Evolutionary conservation across 2,797 vertebrate genomes (phyloP).

Genomic region (Lophotriccus pileatus): DNA sequence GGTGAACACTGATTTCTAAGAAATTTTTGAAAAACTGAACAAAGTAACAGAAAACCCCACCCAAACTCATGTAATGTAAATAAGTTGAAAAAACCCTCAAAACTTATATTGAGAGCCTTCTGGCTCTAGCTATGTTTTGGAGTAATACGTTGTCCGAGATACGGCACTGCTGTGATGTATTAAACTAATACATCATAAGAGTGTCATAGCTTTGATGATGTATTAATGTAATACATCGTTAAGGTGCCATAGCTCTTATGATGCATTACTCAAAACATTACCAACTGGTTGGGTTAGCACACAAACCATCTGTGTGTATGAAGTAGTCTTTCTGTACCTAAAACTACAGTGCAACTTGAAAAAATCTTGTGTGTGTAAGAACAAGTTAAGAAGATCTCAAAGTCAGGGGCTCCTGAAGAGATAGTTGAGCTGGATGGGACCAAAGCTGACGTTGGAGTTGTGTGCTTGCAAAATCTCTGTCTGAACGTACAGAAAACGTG

Average conservation of each 20-base stretch:
- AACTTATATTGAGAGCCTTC: slow-evolving; percentile 69
- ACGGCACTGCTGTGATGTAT: slow-evolving; percentile 61
- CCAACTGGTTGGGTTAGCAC: slow-evolving; percentile 51
- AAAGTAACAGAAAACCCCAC: background rate
- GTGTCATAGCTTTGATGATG: slow-evolving; percentile 71
- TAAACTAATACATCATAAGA: slow-evolving; percentile 66
- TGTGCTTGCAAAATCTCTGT: background rate
- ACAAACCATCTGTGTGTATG: slow-evolving; percentile 32
- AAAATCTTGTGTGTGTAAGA: background rate
- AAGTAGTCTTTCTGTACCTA: background rate
- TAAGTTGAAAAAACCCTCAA: slow-evolving; percentile 34
- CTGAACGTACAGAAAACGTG: background rate
- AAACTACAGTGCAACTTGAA: background rate
- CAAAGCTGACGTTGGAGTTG: background rate
- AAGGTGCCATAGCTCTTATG: slow-evolving; percentile 69
- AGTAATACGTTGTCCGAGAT: slow-evolving; percentile 61
- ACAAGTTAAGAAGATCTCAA: background rate
- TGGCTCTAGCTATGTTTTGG: slow-evolving; percentile 66
- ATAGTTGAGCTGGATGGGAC: background rate
- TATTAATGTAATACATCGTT: slow-evolving; percentile 71
- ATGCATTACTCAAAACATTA: slow-evolving; percentile 65
- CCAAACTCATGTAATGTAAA: background rate
- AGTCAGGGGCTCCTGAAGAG: background rate
- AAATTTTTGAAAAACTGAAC: slow-evolving; percentile 14
- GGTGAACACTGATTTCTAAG: background rate